Conservation (phyloP, 1,140 invertebrate genomes). For the Achatina immaculata region DNA sequence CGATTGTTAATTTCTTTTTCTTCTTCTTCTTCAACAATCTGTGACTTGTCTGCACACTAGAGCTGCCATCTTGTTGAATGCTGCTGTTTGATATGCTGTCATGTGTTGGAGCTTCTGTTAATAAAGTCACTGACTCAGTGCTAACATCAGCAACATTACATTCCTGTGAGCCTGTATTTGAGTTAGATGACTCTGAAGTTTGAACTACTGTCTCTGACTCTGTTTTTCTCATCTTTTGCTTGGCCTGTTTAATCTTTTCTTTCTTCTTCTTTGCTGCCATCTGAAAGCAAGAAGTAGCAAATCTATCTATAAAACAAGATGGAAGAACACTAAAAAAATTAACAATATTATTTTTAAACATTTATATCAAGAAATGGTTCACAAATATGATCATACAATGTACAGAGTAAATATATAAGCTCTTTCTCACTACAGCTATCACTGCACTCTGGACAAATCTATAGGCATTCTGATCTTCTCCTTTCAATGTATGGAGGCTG, state of each 20-base stretch:
- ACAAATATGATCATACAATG: no score
- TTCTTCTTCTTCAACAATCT: conserved; percentile 34
- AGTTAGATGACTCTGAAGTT: conserved; percentile 6
- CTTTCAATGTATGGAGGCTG: no score
- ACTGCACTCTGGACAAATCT: no score
- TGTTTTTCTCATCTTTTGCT: background rate
- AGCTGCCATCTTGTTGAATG: background rate
- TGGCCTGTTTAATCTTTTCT: background rate
- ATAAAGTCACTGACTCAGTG: background rate
- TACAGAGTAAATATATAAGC: no score
- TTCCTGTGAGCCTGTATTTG: background rate
- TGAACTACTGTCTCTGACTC: background rate
- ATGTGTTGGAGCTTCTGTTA: no score
- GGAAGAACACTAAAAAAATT: no score
- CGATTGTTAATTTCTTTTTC: background rate
- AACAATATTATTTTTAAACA: no score
- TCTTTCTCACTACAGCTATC: no score
- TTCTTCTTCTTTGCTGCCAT: background rate
- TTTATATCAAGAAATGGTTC: no score
- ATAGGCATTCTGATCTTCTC: no score
- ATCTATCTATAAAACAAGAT: no score
- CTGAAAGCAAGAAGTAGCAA: no score
- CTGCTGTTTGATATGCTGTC: background rate
- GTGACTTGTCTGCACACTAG: background rate
- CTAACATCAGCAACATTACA: background rate